Evolutionary conservation across 1,140 invertebrate species (phyloP), one percentile per base, ranked within the genome.

Genomic region (Drosophila erecta): DNA sequence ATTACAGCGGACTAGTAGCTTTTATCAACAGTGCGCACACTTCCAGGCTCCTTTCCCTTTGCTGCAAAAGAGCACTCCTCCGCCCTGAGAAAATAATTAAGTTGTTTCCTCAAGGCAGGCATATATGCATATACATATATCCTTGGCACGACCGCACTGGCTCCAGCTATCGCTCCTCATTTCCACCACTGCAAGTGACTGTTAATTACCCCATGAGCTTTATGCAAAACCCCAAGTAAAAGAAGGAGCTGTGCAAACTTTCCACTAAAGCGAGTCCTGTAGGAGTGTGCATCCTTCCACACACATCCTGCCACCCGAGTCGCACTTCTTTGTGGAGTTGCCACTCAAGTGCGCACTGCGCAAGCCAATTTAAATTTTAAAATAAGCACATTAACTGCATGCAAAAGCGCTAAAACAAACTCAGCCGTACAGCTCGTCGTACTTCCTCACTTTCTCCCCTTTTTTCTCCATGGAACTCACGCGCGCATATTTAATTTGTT

Each of bases 331-430:
- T 65, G 47, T 49, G 62, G 57, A 44, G 59, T 59, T 57, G 55
- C 35, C 24, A 49, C 62, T 76, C 62, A 75, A 83, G 78, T 83
- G 70, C 83, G 83, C 83, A 87, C 53, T 86, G 83, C 84, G 85
- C 85, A 89, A 87, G 83, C 83, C 84, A 87, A 87, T 87, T 87
- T 89, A 89, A 87, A 87, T 89, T 89, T 87, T 87, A 84, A 87
- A 87, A 87, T 87, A 87, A 87, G 83, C 84, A 87, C 79, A 87
- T 87, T 87, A 87, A 89, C 79, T 87, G 76, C 83, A 89, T 73
- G 67, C 81, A 78, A 65, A 67, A 79, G 72, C 54, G 57, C 60
- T 58, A 80, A 76, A 51, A 65, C 60, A 69, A 76, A 80, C 71
- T 43, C 59, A 60, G 53, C 22, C 37, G 0, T 14, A 38, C 11